Conservation (phyloP, 64 coral and sea anemone species). For the Stichodactyla helianthus region DNA sequence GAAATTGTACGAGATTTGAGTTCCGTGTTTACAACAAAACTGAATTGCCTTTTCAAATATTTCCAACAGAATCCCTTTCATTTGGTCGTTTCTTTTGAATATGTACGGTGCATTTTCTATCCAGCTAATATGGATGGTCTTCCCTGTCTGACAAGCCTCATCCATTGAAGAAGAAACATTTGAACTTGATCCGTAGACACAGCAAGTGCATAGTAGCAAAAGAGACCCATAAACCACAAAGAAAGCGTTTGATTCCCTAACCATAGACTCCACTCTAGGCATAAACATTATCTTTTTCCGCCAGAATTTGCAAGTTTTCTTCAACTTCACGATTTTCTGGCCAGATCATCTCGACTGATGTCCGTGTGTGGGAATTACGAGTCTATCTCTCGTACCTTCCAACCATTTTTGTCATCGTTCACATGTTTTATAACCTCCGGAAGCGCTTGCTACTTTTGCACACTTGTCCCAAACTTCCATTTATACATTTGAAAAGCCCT, state of each 20-base stretch:
- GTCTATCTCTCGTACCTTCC: not conserved
- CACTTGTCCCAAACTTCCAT: not conserved
- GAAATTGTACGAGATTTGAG: constrained; percentile 21
- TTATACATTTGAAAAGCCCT: not conserved
- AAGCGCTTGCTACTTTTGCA: not conserved
- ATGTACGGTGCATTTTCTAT: constrained; percentile 51
- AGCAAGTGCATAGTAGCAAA: not conserved
- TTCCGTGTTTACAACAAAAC: constrained; percentile 53
- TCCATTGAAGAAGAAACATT: constrained; percentile 26
- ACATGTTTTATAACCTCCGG: no score
- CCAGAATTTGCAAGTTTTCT: not conserved
- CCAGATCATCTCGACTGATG: not conserved
- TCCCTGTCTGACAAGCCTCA: constrained; percentile 52
- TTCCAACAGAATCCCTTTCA: constrained; percentile 52
- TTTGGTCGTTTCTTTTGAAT: constrained; percentile 8
- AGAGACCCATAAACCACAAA: not conserved
- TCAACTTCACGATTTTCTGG: not conserved
- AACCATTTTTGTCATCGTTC: not conserved
- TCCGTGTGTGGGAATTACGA: not conserved
- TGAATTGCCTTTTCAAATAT: constrained; percentile 52
- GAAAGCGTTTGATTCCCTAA: not conserved
- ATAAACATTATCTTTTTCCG: constrained; percentile 6
- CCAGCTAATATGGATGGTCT: constrained; percentile 31
- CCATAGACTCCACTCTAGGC: not conserved
- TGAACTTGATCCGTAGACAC: constrained; percentile 13